These are phyloP conservation scores for Eucera pruinosa DNA, from an alignment of 2,888 invertebrate species.

Conservation along the genomic window DNA sequence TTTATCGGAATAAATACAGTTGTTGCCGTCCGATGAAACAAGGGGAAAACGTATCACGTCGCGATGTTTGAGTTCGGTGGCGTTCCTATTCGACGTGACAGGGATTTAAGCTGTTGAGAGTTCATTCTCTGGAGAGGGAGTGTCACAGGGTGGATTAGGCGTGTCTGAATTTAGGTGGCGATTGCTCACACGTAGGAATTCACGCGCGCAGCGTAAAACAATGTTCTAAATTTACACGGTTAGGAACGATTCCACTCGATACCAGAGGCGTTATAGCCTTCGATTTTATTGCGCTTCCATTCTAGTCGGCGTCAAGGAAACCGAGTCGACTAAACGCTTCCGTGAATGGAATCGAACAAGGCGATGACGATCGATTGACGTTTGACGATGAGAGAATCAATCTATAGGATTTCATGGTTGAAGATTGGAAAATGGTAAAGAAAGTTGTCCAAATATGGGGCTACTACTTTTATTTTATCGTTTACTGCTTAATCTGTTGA, in stretches of 20 bases:
- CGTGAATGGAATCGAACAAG: background rate
- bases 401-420: no score
- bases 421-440: no score
- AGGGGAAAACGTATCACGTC: background rate
- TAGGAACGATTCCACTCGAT: conserved; percentile 50
- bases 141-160: no score
- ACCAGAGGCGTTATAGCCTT: conserved; percentile 29
- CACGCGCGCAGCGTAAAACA: conserved; percentile 63
- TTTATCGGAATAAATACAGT: conserved; percentile 12
- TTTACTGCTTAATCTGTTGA: no score
- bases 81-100: no score
- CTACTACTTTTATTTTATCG: no score
- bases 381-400: no score
- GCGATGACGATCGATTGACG: no score
- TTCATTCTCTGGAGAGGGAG: no score
- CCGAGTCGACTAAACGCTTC: no score
- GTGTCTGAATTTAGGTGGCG: conserved; percentile 56
- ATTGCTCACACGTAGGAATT: conserved; percentile 59
- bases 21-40: background rate
- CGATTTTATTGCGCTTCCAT: conserved; percentile 39
- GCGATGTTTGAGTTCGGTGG: background rate
- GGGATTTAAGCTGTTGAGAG: no score
- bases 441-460: no score
- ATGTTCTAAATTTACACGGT: conserved; percentile 72
- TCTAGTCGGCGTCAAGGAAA: conserved; percentile 19